These are phyloP conservation scores for Rhea pennata DNA, from an alignment of 2,113 vertebrate species.

Conservation along the genomic window DNA sequence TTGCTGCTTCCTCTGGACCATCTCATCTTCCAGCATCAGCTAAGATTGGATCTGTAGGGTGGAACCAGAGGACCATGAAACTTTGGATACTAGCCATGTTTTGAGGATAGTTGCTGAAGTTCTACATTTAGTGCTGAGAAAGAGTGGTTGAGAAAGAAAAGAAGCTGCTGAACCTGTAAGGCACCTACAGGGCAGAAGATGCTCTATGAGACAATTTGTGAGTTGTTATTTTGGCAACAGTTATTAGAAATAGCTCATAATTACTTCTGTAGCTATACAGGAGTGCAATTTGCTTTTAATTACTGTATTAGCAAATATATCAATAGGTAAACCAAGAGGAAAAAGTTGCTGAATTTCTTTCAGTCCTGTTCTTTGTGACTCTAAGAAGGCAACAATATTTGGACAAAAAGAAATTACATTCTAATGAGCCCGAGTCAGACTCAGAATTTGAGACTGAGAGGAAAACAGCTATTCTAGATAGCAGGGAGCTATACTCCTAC, in stretches of 20 bases:
- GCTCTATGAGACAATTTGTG: neutral
- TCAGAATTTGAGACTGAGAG: neutral
- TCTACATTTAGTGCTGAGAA: neutral
- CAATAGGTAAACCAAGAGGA: neutral
- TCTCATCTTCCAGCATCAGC: neutral
- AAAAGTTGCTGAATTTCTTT: conserved; percentile 1
- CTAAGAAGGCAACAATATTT: conserved; percentile 48
- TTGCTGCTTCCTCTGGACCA: neutral
- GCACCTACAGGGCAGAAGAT: neutral
- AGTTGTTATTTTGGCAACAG: conserved; percentile 1
- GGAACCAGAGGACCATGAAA: neutral
- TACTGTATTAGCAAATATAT: conserved; percentile 35
- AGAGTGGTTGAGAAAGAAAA: neutral
- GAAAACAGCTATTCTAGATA: conserved; percentile 18
- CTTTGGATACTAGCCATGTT: neutral
- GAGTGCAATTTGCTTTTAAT: conserved; percentile 59
- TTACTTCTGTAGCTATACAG: conserved; percentile 31
- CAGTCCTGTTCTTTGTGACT: neutral
- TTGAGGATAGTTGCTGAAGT: neutral
- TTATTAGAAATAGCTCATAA: conserved; percentile 30
- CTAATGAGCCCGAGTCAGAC: conserved; percentile 6
- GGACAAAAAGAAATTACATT: neutral
- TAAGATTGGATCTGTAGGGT: neutral
- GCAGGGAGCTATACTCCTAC: neutral
- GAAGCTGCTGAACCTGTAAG: conserved; percentile 13